A percentile compares a stretch with the other conserved stretches of the same genome.
Evolutionary conservation across 2,888 invertebrate species (phyloP).

Genomic region (Macropis europaea): DNA sequence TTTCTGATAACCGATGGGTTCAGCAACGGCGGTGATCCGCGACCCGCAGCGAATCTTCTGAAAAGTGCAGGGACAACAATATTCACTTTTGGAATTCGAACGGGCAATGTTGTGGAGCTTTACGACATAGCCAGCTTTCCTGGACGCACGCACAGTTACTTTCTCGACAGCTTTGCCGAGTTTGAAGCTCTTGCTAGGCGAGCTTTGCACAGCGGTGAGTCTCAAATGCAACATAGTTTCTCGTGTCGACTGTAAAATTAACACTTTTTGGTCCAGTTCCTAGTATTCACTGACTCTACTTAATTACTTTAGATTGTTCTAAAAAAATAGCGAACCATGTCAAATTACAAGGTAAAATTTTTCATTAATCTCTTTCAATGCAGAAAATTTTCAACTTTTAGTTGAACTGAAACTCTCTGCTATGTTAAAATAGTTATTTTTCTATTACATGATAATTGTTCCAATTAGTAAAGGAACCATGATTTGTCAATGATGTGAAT

Average conservation of each 20-base stretch:
- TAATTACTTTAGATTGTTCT: no score
- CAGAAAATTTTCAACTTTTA: no score
- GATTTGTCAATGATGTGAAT: no score
- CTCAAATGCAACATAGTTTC: neutral
- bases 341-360: no score
- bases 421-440: no score
- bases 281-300: no score
- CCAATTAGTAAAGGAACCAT: no score
- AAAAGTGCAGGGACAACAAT: slow-evolving; percentile 81
- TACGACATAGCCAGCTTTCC: slow-evolving; percentile 85
- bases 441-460: no score
- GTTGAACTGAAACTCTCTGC: no score
- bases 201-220: slow-evolving; percentile 85
- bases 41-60: slow-evolving; percentile 82
- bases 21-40: slow-evolving; percentile 86
- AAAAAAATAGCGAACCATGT: no score
- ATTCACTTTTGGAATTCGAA: slow-evolving; percentile 84
- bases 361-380: no score
- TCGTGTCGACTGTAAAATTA: neutral
- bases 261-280: no score
- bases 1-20: slow-evolving; percentile 87
- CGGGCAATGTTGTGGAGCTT: slow-evolving; percentile 84
- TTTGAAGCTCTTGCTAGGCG: slow-evolving; percentile 86
- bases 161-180: slow-evolving; percentile 85
- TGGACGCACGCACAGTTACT: slow-evolving; percentile 84